Evolutionary conservation across 2,888 invertebrate species (phyloP).

Genomic region (Cephus pygmeus): DNA sequence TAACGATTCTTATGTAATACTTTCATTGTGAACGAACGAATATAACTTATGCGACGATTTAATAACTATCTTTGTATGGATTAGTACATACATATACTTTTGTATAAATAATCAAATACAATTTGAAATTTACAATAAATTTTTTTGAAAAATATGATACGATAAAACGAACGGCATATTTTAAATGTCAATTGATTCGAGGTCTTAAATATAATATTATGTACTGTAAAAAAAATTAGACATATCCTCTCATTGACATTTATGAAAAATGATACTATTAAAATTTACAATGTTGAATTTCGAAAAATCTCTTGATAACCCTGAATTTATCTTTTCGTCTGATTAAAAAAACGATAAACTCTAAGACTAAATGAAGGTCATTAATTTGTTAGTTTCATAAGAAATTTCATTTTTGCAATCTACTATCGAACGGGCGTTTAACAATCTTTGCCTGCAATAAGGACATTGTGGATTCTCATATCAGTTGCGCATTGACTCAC

Average conservation of each 20-base stretch:
- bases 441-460: background rate
- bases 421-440: background rate
- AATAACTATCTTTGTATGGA: background rate
- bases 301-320: background rate
- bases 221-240: background rate
- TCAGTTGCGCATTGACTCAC: background rate
- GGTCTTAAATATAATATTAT: background rate
- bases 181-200: background rate
- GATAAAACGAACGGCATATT: background rate
- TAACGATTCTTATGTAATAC: background rate
- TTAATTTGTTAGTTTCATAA: background rate
- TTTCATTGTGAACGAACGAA: background rate
- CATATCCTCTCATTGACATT: background rate
- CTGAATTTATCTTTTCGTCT: background rate
- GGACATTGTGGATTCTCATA: background rate
- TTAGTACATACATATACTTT: background rate
- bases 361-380: background rate
- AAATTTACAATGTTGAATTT: background rate
- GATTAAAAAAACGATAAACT: background rate
- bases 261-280: background rate
- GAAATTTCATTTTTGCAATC: background rate
- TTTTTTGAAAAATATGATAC: background rate
- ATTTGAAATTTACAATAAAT: too few relatives aligned
- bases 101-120: too few relatives aligned
- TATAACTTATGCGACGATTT: background rate